Evolutionary conservation across 2,797 vertebrate genomes (phyloP), one percentile per base, ranked within the genome.

Genomic region (Enteromius thamalakanensis): DNA sequence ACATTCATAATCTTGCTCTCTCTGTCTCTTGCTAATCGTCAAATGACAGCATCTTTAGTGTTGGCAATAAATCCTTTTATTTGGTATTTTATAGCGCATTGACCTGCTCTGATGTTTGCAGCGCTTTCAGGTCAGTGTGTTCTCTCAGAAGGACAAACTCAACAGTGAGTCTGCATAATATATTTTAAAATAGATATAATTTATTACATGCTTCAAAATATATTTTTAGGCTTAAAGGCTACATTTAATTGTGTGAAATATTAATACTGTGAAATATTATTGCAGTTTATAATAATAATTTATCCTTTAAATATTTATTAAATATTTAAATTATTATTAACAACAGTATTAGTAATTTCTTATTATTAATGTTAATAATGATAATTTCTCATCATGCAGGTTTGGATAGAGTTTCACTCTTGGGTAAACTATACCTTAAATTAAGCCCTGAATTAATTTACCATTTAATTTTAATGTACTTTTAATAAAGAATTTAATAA

Each of bases 1-100:
- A 21, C 42, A 64, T 23, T 51, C 32, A 19, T 29, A 69, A 23
- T 34, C 51, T 15, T 26, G 62, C 51, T 11, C 17, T 51, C 14
- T 70, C 65, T 51, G 37, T 71, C 29, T 68, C 45, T 34, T 64
- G 64, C 65, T 85, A 55, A 77, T 78, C 45, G 12, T 77, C 47
- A 49, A 23, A 72, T 34, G 80, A 81, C 80, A 74, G 42, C 58
- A 42, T 58, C 47, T 72, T 71, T 74, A 71, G 21, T 58, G 51
- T 12, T 34, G 12, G 37, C 79, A 78, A 7, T 60, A 62, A 64
- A 62, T 85, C 12, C 23, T n/a, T 74, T 72, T 65, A 64, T 29
- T 51, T 79, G 32, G 11, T 29, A 21, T 79, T 65, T 79, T 65
- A 71, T 34, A 51, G 29, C 7, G 26, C 58, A 64, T 14, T 74